These are phyloP conservation scores for Diadegma fenestrale DNA, from an alignment of 2,888 invertebrate species.

Conservation along the genomic window DNA sequence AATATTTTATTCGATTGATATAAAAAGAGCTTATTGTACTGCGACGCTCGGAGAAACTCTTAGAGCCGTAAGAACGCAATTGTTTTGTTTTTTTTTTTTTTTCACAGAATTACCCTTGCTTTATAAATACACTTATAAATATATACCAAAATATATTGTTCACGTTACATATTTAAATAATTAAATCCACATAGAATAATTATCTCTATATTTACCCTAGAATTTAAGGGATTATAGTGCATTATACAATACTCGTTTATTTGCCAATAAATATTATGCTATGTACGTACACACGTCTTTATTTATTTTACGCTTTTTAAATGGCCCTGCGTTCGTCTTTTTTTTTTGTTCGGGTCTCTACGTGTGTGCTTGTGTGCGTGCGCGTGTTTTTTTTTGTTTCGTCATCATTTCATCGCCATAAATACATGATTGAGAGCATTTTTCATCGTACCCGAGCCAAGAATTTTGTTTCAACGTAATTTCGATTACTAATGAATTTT, in stretches of 20 bases:
- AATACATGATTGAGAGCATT: not conserved
- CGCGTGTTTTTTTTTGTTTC: slow-evolving; percentile 1
- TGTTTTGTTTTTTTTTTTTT: slow-evolving; percentile 28
- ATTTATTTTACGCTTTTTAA: slow-evolving; percentile 82
- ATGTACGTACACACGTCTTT: slow-evolving; percentile 81
- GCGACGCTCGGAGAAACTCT: slow-evolving; percentile 22
- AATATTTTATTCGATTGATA: slow-evolving; percentile 24
- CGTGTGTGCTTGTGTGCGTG: slow-evolving; percentile 8
- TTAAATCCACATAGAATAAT: slow-evolving; percentile 56
- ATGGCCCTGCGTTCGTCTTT: slow-evolving; percentile 75
- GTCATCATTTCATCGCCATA: slow-evolving; percentile 9
- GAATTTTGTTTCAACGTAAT: not conserved
- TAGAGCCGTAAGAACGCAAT: slow-evolving; percentile 41
- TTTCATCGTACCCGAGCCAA: not conserved
- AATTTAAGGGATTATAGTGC: slow-evolving; percentile 81
- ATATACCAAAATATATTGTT: slow-evolving; percentile 64
- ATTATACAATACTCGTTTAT: slow-evolving; percentile 80
- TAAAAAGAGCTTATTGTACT: slow-evolving; percentile 18
- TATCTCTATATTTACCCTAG: slow-evolving; percentile 74
- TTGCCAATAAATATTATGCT: slow-evolving; percentile 84
- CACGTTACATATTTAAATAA: slow-evolving; percentile 51
- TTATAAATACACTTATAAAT: slow-evolving; percentile 51
- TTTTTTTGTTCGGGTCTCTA: slow-evolving; percentile 3
- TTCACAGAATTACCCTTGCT: slow-evolving; percentile 1
- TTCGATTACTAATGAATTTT: not conserved